Evolutionary conservation across 2,113 vertebrate species (phyloP).

Genomic region (Sialia sialis): DNA sequence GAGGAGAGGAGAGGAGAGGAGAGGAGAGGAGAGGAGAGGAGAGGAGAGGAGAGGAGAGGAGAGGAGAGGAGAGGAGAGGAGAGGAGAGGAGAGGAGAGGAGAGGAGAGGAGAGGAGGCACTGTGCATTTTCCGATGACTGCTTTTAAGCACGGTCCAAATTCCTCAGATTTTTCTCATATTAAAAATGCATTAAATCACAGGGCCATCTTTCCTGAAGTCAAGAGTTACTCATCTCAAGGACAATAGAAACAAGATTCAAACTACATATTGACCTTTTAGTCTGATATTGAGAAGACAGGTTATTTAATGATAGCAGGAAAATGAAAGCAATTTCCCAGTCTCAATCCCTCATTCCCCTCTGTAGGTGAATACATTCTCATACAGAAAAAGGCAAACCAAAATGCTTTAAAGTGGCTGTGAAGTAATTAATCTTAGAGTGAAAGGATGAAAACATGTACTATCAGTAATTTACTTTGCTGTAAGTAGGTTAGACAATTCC

Average conservation of each 20-base stretch:
- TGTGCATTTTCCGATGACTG: neutral
- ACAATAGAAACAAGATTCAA: slow-evolving; percentile 5
- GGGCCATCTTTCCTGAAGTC: neutral
- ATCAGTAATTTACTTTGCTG: neutral
- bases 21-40: neutral
- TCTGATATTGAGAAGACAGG: neutral
- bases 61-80: neutral
- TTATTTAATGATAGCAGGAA: neutral
- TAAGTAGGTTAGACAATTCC: neutral
- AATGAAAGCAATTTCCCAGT: slow-evolving; percentile 14
- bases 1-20: neutral
- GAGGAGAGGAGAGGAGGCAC: too few relatives aligned
- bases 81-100: too few relatives aligned
- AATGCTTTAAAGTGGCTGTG: neutral
- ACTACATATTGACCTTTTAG: slow-evolving; percentile 29
- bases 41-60: neutral
- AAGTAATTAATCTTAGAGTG: slow-evolving; percentile 1
- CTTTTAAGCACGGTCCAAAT: neutral
- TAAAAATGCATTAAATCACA: neutral
- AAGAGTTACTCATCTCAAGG: neutral
- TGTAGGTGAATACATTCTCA: neutral
- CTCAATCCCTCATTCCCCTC: neutral
- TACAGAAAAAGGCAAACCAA: neutral
- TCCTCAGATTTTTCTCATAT: neutral
- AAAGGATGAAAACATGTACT: neutral